Base-by-base conservation (phyloP, 2,797 vertebrate species). In the Neomorphus geoffroyi region DNA sequence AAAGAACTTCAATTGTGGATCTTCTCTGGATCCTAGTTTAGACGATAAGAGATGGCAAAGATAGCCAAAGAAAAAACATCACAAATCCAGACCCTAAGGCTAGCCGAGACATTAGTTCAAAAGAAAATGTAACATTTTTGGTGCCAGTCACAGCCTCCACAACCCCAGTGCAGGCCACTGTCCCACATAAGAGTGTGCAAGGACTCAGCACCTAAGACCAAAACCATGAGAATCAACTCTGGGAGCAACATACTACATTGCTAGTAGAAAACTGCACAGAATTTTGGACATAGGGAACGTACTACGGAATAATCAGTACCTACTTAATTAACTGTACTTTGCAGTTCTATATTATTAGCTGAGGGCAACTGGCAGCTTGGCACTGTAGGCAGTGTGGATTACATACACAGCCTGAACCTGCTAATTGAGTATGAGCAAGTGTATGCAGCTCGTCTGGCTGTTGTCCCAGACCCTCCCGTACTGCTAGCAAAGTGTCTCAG, bases 341-440 rank as follows among this genome's bases (percentile, higher is more conserved):
- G 53, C 70, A 84, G 73, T 33, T 91, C 83, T 82, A 2, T 66
- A 71, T 70, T 56, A 90, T 83, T 80, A 84, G 82, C 67, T 67
- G 83, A 90, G 94, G 82, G 93, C 78, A 94, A 91, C 85, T 80
- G 85, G 80, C 13, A 4, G 51, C 66, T 93, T 93, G 90, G 89
- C 89, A 88, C 58, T 7, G 30, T 77, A 88, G 73, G 48, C 73
- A 58, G 66, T 1, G 53, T 66, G 85, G 88, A 73, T 86, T 66
- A 72, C 88, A 79, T 2, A 13, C 6, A 6, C 77, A 86, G 91
- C 30, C 73, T 88, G 82, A 90, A 80, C 82, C 75, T 86, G 85
- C 70, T 90, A 92, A 88, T 57, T 91, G 91, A 86, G 77, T 58
- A 88, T 4, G 35, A 91, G 77, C 39, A 9, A 92, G 71, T 12